Evolutionary conservation across 2,888 invertebrate genomes (phyloP).

Genomic region (Drosophila greeni): DNA sequence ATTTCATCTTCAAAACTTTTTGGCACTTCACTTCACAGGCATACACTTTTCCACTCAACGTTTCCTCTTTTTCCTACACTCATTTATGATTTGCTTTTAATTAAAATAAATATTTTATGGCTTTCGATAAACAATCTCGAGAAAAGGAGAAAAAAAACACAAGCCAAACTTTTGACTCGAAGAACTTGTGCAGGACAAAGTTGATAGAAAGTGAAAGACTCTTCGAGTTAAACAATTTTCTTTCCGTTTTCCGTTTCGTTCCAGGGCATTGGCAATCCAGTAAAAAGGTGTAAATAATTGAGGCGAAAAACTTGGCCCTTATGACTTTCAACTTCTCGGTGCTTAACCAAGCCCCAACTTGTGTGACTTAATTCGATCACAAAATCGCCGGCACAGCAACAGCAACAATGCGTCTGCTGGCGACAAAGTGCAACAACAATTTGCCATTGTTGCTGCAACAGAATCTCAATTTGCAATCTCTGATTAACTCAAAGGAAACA

Average conservation of each 20-base stretch:
- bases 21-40: neutral
- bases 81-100: conserved; percentile 52
- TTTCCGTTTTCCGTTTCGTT: conserved; percentile 25
- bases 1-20: conserved; percentile 1
- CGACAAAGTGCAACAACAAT: conserved; percentile 23
- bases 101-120: conserved; percentile 57
- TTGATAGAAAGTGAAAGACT: conserved; percentile 37
- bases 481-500: conserved; percentile 20
- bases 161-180: conserved; percentile 33
- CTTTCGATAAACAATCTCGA: conserved; percentile 36
- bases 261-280: conserved; percentile 39
- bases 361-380: conserved; percentile 9
- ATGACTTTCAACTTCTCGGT: conserved; percentile 8
- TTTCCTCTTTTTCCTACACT: conserved; percentile 13
- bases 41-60: conserved; percentile 13
- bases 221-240: conserved; percentile 29
- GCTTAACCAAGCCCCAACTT: conserved; percentile 19
- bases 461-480: conserved; percentile 36
- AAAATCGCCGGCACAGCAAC: conserved; percentile 6
- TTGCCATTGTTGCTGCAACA: conserved; percentile 18
- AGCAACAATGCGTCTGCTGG: conserved; percentile 31
- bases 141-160: conserved; percentile 2
- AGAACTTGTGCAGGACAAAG: conserved; percentile 33
- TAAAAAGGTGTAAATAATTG: conserved; percentile 40
- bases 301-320: conserved; percentile 31